phyloP scores from a whole-genome alignment of 2,888 invertebrate species.

The Carcina quercana region DNA sequence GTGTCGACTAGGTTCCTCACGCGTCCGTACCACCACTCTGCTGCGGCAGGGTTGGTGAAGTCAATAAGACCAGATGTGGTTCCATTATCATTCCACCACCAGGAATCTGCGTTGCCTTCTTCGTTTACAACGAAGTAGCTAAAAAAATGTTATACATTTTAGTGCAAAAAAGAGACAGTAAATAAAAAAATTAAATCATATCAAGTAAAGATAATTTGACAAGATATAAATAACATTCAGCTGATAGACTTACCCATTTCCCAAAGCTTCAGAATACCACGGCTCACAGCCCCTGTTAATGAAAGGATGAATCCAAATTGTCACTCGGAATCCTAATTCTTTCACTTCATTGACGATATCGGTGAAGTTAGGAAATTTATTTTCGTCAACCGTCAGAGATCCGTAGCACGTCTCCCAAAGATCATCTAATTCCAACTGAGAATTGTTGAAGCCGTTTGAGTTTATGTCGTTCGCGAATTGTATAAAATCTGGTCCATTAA shows the following conservation, averaged over 20 bases:
- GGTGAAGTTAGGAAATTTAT: conserved; percentile 81
- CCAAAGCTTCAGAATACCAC: conserved; percentile 71
- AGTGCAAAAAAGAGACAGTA: no score
- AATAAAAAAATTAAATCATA: no score
- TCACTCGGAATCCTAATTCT: conserved; percentile 79
- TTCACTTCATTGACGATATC: conserved; percentile 76
- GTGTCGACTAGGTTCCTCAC: conserved; percentile 68
- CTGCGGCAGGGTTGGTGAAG: conserved; percentile 80
- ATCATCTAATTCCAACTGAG: conserved; percentile 91
- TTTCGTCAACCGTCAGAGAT: conserved; percentile 79
- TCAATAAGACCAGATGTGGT: conserved; percentile 76
- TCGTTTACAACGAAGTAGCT: conserved; percentile 68
- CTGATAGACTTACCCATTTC: conserved; percentile 58
- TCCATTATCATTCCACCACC: conserved; percentile 72
- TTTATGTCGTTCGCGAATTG: conserved; percentile 80
- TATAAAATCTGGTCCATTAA: conserved; percentile 76
- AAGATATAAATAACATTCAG: no score
- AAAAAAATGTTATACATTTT: no score
- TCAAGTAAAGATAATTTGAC: no score
- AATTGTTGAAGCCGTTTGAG: conserved; percentile 77
- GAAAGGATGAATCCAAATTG: conserved; percentile 92
- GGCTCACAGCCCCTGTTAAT: conserved; percentile 82
- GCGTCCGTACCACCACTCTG: conserved; percentile 75
- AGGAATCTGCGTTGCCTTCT: conserved; percentile 50
- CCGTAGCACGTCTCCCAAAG: conserved; percentile 92